Evolutionary conservation across 2,113 vertebrate genomes (phyloP).

Genomic region (Redunca redunca): DNA sequence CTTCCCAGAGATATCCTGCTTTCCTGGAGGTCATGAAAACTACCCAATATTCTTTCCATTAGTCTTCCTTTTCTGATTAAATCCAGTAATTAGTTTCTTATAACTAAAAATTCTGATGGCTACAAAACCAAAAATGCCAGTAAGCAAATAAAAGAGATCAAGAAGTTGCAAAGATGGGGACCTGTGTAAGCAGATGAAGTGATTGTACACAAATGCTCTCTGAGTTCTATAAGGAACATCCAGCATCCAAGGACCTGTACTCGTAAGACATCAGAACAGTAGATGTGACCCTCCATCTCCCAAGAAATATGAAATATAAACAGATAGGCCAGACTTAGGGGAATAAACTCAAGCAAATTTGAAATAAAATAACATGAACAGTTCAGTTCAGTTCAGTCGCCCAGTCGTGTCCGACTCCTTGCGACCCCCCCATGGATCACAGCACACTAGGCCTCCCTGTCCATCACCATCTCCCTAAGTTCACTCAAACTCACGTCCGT

Average conservation of each 20-base stretch:
- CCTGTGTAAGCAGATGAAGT: neutral
- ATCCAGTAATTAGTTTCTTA: neutral
- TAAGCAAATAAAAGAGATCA: neutral
- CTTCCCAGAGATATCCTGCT: neutral
- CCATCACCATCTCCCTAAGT: too few relatives aligned
- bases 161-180: neutral
- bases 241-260: neutral
- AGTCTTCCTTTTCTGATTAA: neutral
- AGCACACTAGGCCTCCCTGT: too few relatives aligned
- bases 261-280: neutral
- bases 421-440: too few relatives aligned
- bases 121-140: neutral
- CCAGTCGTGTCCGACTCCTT: too few relatives aligned
- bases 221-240: neutral
- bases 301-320: neutral
- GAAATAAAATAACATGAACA: neutral
- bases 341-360: neutral
- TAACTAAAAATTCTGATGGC: neutral
- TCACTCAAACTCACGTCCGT: too few relatives aligned
- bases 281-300: neutral
- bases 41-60: neutral
- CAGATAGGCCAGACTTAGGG: neutral
- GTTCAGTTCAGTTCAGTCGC: too few relatives aligned
- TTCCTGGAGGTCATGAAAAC: neutral
- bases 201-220: neutral